Evolutionary conservation across 1,140 invertebrate species (phyloP), one percentile per base, ranked within the genome.

Genomic region (Galleria mellonella): DNA sequence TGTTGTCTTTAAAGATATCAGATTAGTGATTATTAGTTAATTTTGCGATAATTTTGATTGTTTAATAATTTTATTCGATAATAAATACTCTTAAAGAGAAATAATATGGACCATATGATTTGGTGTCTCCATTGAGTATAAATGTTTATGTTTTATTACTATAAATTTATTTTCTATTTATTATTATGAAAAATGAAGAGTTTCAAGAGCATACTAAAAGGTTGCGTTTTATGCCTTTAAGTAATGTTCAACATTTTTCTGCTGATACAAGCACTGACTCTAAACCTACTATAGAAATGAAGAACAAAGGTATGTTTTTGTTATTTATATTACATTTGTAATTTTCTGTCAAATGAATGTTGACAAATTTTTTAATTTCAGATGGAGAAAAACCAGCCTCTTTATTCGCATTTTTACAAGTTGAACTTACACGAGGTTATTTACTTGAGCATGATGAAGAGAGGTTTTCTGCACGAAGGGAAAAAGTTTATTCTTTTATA

Each of bases 401-500:
- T 2, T 75, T 94, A 31, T 87, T 89, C 44, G 87, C 92, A 43
- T 98, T 97, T 84, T 84, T 98, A 31, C 90, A 91, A 65, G 91
- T 94, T 28, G 97, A 99, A 87, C 85, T 99, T 54, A 97, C 95
- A 3, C 89, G 97, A 62, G 94, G 95, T 9, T 99, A 98, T 87
- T 88, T 94, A 59, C 81, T 98, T 17, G 96, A 98, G 86, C 92
- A 98, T 77, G 96, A 98, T 70, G 96, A 98, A 74, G 96, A 96
- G 70, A 89, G 95, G 45, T 99, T 97, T 87, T 94, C 94, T 27
- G 96, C 97, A 14, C 90, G 97, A 54, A 86, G 98, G 54, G 94
- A 98, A 72, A 97, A 99, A 87, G 95, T 99, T 32, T 99, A 99
- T 75, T 96, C 96, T 0, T 99, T 99, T 83, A 94, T 99, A 85